phyloP scores from a whole-genome alignment of 2,797 vertebrate species.

The Falco columbarius region DNA sequence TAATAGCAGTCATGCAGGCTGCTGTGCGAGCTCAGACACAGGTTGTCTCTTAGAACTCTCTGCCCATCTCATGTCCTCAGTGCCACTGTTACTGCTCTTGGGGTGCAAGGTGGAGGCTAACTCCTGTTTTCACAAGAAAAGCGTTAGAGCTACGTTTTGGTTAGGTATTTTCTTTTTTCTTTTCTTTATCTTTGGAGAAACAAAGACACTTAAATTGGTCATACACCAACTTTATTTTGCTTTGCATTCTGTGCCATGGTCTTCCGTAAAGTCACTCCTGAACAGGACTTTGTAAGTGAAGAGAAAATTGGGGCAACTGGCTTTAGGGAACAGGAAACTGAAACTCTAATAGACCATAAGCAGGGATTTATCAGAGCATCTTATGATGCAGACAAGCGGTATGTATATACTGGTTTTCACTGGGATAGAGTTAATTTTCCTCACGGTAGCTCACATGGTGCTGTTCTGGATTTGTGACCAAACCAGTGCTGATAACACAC shows the following conservation, averaged over 20 bases:
- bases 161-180: not conserved
- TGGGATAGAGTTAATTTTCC: not conserved
- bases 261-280: not conserved
- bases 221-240: not conserved
- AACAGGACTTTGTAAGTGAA: not conserved
- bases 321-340: not conserved
- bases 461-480: not conserved
- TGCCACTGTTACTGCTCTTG: not conserved
- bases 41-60: not conserved
- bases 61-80: not conserved
- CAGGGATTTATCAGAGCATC: not conserved
- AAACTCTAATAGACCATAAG: not conserved
- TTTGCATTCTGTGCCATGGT: not conserved
- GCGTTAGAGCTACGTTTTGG: not conserved
- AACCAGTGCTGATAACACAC: not conserved
- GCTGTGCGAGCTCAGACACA: rapidly evolving
- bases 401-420: not conserved
- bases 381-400: not conserved
- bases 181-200: not conserved
- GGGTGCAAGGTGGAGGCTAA: not conserved
- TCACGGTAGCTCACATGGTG: not conserved
- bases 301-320: not conserved
- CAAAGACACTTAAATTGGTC: not conserved
- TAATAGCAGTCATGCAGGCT: not conserved
- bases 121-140: not conserved